These are phyloP conservation scores for Thymelicus acteon DNA, from an alignment of 2,888 invertebrate genomes.

Conservation along the genomic window DNA sequence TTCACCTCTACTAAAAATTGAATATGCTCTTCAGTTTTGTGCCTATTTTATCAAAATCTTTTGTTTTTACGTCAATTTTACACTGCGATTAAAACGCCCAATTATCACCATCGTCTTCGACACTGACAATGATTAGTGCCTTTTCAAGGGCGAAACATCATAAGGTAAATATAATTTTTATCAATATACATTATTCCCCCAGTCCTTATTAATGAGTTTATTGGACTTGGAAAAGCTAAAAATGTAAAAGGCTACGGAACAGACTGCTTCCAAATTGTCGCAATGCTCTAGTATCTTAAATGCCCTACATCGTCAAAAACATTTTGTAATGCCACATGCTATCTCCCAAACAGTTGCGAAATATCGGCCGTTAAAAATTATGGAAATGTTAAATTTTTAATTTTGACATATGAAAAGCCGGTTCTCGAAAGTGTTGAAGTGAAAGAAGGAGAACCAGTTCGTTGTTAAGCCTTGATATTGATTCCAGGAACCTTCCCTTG, in stretches of 20 bases:
- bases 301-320: not conserved
- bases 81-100: no score
- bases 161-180: not conserved
- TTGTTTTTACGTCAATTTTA: no score
- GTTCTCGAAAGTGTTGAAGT: not conserved
- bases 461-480: not conserved
- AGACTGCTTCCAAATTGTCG: not conserved
- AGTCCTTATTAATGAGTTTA: not conserved
- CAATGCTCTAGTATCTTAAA: not conserved
- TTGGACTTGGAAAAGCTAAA: not conserved
- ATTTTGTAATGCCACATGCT: not conserved
- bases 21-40: no score
- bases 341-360: slow-evolving; percentile 3
- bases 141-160: no score
- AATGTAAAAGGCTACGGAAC: not conserved
- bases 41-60: no score
- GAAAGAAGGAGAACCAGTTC: slow-evolving; percentile 1
- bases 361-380: not conserved
- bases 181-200: not conserved
- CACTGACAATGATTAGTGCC: not conserved
- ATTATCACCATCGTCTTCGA: not conserved
- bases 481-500: not conserved
- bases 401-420: not conserved
- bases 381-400: not conserved
- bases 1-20: no score